These are phyloP conservation scores for Thunnus maccoyii DNA, from an alignment of 2,113 vertebrate species.

Conservation along the genomic window DNA sequence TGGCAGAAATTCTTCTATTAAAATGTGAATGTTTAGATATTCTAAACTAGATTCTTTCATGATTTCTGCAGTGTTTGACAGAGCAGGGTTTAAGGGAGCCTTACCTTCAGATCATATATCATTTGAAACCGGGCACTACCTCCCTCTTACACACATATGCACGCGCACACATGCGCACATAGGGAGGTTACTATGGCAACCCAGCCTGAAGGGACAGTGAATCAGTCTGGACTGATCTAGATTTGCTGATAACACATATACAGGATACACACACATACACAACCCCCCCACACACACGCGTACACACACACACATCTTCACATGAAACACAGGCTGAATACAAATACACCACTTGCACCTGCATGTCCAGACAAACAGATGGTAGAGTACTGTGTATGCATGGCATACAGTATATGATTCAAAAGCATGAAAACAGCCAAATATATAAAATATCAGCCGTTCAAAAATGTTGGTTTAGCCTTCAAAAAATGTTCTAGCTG, in stretches of 20 bases:
- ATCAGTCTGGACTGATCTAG: conserved; percentile 55
- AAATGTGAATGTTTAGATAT: background rate
- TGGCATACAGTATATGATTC: no score
- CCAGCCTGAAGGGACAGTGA: conserved; percentile 39
- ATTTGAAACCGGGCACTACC: conserved; percentile 16
- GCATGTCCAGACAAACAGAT: no score
- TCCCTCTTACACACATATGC: conserved; percentile 19
- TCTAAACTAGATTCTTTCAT: background rate
- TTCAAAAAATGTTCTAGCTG: no score
- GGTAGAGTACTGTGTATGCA: no score
- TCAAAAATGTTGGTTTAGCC: no score
- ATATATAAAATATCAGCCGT: no score
- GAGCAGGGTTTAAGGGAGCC: background rate
- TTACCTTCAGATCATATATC: conserved; percentile 19
- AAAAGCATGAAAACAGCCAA: no score
- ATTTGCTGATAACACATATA: conserved; percentile 51
- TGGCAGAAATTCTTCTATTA: background rate
- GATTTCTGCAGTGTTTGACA: background rate
- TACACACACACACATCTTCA: conserved; percentile 20
- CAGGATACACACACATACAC: conserved; percentile 7
- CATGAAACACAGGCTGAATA: background rate
- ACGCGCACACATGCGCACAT: background rate
- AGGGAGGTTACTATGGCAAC: conserved; percentile 47
- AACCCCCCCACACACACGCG: background rate
- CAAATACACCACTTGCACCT: background rate